Evolutionary conservation across 2,888 invertebrate species (phyloP).

Genomic region (Philereme transversata): DNA sequence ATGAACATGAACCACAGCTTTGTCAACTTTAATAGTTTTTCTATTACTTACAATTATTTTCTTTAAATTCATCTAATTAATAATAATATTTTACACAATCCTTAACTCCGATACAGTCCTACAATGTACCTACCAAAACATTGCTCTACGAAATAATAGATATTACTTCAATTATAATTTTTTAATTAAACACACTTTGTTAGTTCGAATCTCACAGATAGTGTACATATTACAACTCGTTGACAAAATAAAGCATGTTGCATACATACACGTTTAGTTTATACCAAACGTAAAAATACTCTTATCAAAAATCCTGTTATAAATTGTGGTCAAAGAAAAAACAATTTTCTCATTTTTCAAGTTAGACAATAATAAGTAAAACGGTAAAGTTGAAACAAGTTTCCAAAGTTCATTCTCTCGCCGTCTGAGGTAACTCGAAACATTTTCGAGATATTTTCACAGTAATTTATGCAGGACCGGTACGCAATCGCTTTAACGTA

Average conservation of each 20-base stretch:
- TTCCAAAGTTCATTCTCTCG: conserved; percentile 28
- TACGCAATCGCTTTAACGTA: conserved; percentile 38
- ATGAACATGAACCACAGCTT: conserved; percentile 24
- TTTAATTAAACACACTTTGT: neutral
- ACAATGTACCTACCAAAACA: conserved; percentile 2
- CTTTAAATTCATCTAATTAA: neutral
- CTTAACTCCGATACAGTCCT: conserved; percentile 7
- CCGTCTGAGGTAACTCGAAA: conserved; percentile 32
- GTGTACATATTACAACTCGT: neutral
- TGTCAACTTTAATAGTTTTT: conserved; percentile 17
- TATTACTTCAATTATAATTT: neutral
- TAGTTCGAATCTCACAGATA: neutral
- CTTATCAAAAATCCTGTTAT: too few species aligned
- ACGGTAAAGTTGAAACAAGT: conserved; percentile 33
- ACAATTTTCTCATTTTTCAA: conserved; percentile 24
- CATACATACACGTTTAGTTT: neutral
- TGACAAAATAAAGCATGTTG: too few species aligned
- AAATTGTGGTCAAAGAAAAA: conserved; percentile 1
- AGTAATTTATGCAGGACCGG: conserved; percentile 41
- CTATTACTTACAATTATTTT: neutral
- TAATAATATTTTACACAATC: conserved; percentile 10
- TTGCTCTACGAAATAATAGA: neutral
- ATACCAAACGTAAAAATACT: neutral
- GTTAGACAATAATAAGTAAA: conserved; percentile 25
- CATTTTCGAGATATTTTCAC: conserved; percentile 37